A percentile compares a stretch with the other conserved stretches of the same genome.
phyloP scores from a whole-genome alignment of 2,888 invertebrate genomes.

The Trichogramma evanescens region DNA sequence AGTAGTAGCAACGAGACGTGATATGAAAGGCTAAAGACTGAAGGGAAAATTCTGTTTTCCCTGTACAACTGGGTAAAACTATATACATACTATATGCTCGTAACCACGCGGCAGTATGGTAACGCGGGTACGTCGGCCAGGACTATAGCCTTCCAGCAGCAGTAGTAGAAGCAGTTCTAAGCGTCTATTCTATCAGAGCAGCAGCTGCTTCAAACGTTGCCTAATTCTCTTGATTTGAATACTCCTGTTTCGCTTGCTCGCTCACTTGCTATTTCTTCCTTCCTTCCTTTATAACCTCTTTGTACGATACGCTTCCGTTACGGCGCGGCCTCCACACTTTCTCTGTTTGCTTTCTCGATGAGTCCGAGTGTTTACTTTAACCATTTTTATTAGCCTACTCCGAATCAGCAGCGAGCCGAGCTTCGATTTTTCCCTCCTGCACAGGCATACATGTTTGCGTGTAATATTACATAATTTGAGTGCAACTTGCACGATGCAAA shows the following conservation, averaged over 20 bases:
- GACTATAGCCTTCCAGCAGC: neutral
- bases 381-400: too few relatives aligned
- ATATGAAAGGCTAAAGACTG: slow-evolving; percentile 3
- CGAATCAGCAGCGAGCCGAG: too few relatives aligned
- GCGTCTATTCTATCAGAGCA: slow-evolving; percentile 2
- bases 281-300: neutral
- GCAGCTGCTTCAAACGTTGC: slow-evolving; percentile 14
- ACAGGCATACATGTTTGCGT: too few relatives aligned
- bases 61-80: neutral
- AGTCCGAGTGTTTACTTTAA: too few relatives aligned
- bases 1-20: slow-evolving; percentile 3
- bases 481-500: too few relatives aligned
- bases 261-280: slow-evolving; percentile 1
- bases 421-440: too few relatives aligned
- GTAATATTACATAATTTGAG: too few relatives aligned
- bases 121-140: neutral
- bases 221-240: slow-evolving; percentile 18
- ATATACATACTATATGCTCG: neutral
- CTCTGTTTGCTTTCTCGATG: too few relatives aligned
- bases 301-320: too few relatives aligned
- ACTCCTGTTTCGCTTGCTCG: neutral
- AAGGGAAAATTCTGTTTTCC: neutral
- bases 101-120: neutral
- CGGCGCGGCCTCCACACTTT: too few relatives aligned
- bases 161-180: neutral